A percentile compares a stretch with the other conserved stretches of the same genome.
phyloP scores from a whole-genome alignment of 2,797 vertebrate species.

The Menidia menidia region DNA sequence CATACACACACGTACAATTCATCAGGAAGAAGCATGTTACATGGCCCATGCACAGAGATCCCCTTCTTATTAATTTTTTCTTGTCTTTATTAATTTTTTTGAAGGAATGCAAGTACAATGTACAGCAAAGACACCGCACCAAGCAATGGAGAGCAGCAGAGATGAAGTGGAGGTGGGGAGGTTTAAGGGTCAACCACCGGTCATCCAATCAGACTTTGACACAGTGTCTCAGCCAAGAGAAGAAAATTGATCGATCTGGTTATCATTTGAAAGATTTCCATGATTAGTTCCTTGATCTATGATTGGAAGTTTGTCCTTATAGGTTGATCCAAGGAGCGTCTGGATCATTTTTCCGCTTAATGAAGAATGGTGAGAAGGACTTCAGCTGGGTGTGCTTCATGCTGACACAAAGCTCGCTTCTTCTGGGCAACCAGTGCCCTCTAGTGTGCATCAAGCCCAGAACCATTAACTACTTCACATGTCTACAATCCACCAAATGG shows the following conservation, averaged over 20 bases:
- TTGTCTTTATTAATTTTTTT: slow-evolving; percentile 88
- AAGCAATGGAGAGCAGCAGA: slow-evolving; percentile 87
- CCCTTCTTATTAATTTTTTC: slow-evolving; percentile 37
- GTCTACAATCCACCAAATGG: slow-evolving; percentile 72
- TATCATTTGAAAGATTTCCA: slow-evolving; percentile 46
- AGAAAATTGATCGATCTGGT: slow-evolving; percentile 23
- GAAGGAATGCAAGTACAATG: slow-evolving; percentile 92
- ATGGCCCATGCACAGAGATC: slow-evolving; percentile 33
- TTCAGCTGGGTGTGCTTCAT: slow-evolving; percentile 26
- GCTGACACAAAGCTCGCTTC: slow-evolving; percentile 46
- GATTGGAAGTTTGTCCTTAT: slow-evolving; percentile 32
- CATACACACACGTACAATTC: neutral
- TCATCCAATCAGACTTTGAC: slow-evolving; percentile 50
- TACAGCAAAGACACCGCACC: slow-evolving; percentile 94
- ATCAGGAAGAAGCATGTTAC: neutral
- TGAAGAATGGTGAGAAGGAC: slow-evolving; percentile 30
- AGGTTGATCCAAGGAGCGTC: slow-evolving; percentile 28
- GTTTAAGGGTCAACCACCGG: slow-evolving; percentile 59
- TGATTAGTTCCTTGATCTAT: slow-evolving; percentile 21
- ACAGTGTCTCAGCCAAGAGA: slow-evolving; percentile 37
- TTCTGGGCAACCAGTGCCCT: slow-evolving; percentile 55
- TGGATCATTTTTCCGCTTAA: slow-evolving; percentile 16
- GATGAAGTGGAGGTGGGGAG: slow-evolving; percentile 56
- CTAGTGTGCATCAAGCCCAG: slow-evolving; percentile 63
- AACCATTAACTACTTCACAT: slow-evolving; percentile 61